These are phyloP conservation scores for Prosopocoilus inquinatus DNA, from an alignment of 2,888 invertebrate species.

Conservation along the genomic window DNA sequence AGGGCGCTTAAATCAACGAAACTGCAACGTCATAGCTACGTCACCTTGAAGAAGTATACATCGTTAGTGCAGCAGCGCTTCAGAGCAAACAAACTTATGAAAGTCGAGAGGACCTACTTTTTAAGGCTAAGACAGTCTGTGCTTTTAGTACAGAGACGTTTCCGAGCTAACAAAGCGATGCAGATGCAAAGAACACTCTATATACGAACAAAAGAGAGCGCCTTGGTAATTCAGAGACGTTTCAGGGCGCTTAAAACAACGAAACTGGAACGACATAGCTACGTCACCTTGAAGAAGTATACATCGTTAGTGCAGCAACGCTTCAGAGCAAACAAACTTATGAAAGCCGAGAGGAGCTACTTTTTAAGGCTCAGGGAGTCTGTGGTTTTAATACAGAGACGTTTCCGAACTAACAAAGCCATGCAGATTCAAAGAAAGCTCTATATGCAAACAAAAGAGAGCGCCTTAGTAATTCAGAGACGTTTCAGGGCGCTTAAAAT, in stretches of 20 bases:
- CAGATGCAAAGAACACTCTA: slow-evolving; percentile 47
- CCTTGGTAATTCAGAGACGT: not conserved
- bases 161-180: slow-evolving; percentile 51
- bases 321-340: slow-evolving; percentile 33
- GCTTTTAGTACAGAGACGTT: slow-evolving; percentile 54
- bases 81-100: slow-evolving; percentile 41
- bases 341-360: slow-evolving; percentile 23
- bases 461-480: no score
- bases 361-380: slow-evolving; percentile 27
- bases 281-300: slow-evolving; percentile 39
- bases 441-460: slow-evolving; percentile 30
- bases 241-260: slow-evolving; percentile 6
- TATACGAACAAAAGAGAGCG: slow-evolving; percentile 42
- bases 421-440: slow-evolving; percentile 29
- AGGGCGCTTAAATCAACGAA: slow-evolving; percentile 27
- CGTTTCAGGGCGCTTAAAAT: no score
- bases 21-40: slow-evolving; percentile 10
- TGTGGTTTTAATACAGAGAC: slow-evolving; percentile 33
- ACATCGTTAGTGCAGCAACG: slow-evolving; percentile 39
- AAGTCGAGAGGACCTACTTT: not conserved
- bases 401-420: slow-evolving; percentile 44
- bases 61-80: slow-evolving; percentile 53
- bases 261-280: slow-evolving; percentile 32
- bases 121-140: slow-evolving; percentile 40
- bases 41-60: slow-evolving; percentile 36